Base-by-base conservation (phyloP, 2,113 vertebrate genomes). In the Pseudolaguvia tuberculata region DNA sequence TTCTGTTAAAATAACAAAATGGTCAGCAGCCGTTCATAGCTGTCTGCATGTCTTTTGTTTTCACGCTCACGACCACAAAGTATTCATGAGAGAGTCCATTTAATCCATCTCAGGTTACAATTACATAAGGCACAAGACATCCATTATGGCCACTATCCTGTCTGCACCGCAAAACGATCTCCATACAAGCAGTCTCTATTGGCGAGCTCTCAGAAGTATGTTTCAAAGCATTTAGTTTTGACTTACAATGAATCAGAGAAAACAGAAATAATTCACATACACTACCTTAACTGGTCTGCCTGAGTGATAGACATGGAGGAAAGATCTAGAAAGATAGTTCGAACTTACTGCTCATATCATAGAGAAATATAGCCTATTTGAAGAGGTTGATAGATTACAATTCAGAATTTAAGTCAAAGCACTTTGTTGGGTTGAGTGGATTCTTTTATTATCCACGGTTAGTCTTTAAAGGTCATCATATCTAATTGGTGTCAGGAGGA, bases 151-250 rank as follows among this genome's bases (percentile, higher is more conserved):
- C 79, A 78, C 77, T 79, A 79, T 83, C 76, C 67, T 75, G 80
- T 78, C 80, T 82, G 75, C 75, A 77, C 65, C 80, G 73, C 83
- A 88, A 84, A 72, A 87, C 84, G 73, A 87, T 87, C 84, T 85
- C 59, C 69, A 66, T 79, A 79, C 80, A 87, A 85, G 73, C 66
- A 75, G 79, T 86, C 84, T 85, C 77, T 86, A 85, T 82, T 84
- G 87, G 75, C 81, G 51, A 80, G 80, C 81, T 86, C 85, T 87
- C 83, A 86, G 80, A 84, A 85, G 80, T 79, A 78, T 81, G 82
- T 78, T 87, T 88, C 84, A 83, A 86, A 81, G 83, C 84, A 85
- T 89, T 89, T 85, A 85, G 84, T 83, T 5, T 42, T 42, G 87
- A 88, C 88, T 86, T 87, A 84, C 59, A 70, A 82, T 69, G 82